Conservation (phyloP, 2,888 invertebrate species). For the Netelia inedita region DNA sequence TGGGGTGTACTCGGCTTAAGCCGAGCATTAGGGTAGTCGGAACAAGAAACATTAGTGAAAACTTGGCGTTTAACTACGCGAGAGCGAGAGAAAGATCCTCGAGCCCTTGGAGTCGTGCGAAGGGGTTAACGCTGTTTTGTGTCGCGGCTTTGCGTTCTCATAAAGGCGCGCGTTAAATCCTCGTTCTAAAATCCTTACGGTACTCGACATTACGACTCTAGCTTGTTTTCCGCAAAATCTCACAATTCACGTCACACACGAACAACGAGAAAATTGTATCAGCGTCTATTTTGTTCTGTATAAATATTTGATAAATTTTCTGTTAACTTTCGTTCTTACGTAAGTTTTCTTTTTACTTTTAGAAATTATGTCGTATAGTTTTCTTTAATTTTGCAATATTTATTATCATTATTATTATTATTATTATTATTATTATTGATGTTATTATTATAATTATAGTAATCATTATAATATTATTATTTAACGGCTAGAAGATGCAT, state of each 20-base stretch:
- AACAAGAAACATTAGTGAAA: conserved; percentile 85
- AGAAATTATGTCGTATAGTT: too few relatives aligned
- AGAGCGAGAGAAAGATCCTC: conserved; percentile 50
- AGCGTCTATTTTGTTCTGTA: conserved; percentile 23
- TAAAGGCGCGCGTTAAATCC: conserved; percentile 71
- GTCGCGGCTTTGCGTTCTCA: conserved; percentile 66
- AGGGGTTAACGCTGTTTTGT: conserved; percentile 59
- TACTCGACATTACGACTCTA: conserved; percentile 39
- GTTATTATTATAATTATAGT: too few relatives aligned
- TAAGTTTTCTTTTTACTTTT: not conserved
- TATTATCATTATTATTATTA: too few relatives aligned
- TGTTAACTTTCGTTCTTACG: not conserved
- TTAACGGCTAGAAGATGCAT: too few relatives aligned
- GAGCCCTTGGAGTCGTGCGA: conserved; percentile 55
- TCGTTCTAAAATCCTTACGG: conserved; percentile 68
- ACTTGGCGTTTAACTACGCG: conserved; percentile 77
- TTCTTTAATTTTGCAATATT: too few relatives aligned
- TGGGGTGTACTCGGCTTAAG: conserved; percentile 76
- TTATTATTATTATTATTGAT: too few relatives aligned
- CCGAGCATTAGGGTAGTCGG: conserved; percentile 80
- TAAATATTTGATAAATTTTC: not conserved
- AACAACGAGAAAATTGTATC: conserved; percentile 47
- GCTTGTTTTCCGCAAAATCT: conserved; percentile 11
- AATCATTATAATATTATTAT: too few relatives aligned
- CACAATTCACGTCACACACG: conserved; percentile 35